Base-by-base conservation (phyloP, 1,140 invertebrate genomes). In the Helicoverpa armigera region DNA sequence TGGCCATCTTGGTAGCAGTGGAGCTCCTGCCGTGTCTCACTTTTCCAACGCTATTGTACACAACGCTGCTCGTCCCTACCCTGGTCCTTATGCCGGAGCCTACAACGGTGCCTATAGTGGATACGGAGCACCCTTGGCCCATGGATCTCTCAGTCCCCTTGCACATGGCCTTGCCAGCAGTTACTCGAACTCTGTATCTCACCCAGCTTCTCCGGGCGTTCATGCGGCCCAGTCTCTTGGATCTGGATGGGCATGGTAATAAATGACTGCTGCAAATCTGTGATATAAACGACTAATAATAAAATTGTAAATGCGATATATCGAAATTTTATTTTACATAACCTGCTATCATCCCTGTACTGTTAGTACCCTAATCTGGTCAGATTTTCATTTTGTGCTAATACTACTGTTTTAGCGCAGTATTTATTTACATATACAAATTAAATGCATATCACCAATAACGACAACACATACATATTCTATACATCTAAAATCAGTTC, bases 21-120 rank as follows among this genome's bases (percentile, higher is more conserved):
- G 81, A 63, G 81, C 54, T n/a, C 78, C 82, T 23, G n/a, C 80
- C 70, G 74, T 84, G 13, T 84, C 83, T 43, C 65, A 67, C 35
- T 84, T 78, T 51, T 82, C 83, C n/a, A 72, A 82, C 80, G 56
- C 67, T 29, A 77, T 92, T 29, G 86, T 88, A 12, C 87, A 92
- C 79, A 78, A 84, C 18, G 84, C 80, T 67, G 82, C 80, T n/a
- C 70, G 82, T n/a, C 72, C 86, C 35, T 79, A 82, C 74, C 63
- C 77, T 89, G 56, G 82, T 72, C 58, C 77, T 7, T 82, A 79
- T 31, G 51, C 83, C 83, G 61, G 83, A 73, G 18, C 79, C 58
- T 54, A 78, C 65, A 31, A 80, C 61, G 53, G 82, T 18, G 82
- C 76, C 43, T 70, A 69, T 63, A 67, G 78, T n/a, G 84, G 83